A percentile compares a stretch with the other conserved stretches of the same genome.
Evolutionary conservation across 2,888 invertebrate species (phyloP).

Genomic region (Leptinotarsa haldemani): DNA sequence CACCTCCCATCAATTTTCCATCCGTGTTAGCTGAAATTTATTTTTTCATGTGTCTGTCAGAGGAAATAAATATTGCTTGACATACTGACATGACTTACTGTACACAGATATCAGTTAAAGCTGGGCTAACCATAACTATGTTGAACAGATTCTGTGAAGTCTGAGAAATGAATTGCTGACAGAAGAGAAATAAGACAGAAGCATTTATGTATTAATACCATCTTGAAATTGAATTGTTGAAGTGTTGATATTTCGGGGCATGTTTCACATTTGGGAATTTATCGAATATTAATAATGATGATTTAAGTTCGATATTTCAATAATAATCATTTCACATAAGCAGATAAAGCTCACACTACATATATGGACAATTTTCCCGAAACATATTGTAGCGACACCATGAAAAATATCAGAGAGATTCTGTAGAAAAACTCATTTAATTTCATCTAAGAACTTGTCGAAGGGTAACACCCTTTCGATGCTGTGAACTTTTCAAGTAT

Average conservation of each 20-base stretch:
- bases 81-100: slow-evolving; percentile 43
- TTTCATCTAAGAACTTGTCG: too few relatives aligned
- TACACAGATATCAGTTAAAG: slow-evolving; percentile 47
- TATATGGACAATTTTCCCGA: too few relatives aligned
- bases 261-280: not conserved
- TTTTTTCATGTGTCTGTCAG: slow-evolving; percentile 41
- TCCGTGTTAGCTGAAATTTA: slow-evolving; percentile 41
- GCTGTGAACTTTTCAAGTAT: too few relatives aligned
- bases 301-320: too few relatives aligned
- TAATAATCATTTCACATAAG: too few relatives aligned
- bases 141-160: slow-evolving; percentile 49
- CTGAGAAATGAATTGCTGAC: slow-evolving; percentile 53
- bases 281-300: too few relatives aligned
- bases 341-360: too few relatives aligned
- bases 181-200: slow-evolving; percentile 47
- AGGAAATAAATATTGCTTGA: slow-evolving; percentile 44
- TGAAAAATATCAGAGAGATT: too few relatives aligned
- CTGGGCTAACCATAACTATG: slow-evolving; percentile 46
- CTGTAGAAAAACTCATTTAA: too few relatives aligned
- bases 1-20: slow-evolving; percentile 41
- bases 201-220: slow-evolving; percentile 25
- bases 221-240: slow-evolving; percentile 26
- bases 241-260: not conserved
- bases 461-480: too few relatives aligned
- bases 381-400: too few relatives aligned